Conservation (phyloP, 2,797 vertebrate species). For the Pelochelys cantorii region DNA sequence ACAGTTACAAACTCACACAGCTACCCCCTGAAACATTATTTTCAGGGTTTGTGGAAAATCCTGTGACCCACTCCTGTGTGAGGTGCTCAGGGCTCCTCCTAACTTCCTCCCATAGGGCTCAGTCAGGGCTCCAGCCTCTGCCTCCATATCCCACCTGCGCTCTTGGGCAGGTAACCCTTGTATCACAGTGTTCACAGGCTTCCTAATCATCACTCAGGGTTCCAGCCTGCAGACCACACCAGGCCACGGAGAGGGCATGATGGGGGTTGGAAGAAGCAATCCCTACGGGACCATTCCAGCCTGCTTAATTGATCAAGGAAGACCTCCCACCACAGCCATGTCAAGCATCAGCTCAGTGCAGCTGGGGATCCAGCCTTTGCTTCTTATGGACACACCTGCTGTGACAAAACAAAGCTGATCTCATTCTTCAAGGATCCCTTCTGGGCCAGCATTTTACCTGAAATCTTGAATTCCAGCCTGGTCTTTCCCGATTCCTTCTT, state of each 20-base stretch:
- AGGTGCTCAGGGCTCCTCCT: not conserved
- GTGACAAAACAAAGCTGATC: not conserved
- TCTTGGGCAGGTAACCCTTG: not conserved
- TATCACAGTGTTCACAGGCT: not conserved
- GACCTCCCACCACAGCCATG: not conserved
- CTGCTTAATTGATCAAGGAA: not conserved
- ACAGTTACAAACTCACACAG: no score
- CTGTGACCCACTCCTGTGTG: not conserved
- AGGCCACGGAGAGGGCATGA: not conserved
- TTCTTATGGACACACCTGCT: not conserved
- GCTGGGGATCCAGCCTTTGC: not conserved
- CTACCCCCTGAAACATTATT: not conserved
- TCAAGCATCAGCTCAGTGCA: not conserved
- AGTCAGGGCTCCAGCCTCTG: not conserved
- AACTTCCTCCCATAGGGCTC: not conserved
- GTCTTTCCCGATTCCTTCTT: slow-evolving; percentile 78
- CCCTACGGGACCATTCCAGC: not conserved
- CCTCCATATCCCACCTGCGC: not conserved
- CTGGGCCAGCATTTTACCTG: slow-evolving; percentile 76
- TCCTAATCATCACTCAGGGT: not conserved
- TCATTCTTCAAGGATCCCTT: not conserved
- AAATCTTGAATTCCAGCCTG: slow-evolving; percentile 70
- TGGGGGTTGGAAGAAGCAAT: not conserved
- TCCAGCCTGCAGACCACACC: not conserved
- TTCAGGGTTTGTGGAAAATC: not conserved